Evolutionary conservation across 2,888 invertebrate genomes (phyloP).

Genomic region (Anodontia alba): DNA sequence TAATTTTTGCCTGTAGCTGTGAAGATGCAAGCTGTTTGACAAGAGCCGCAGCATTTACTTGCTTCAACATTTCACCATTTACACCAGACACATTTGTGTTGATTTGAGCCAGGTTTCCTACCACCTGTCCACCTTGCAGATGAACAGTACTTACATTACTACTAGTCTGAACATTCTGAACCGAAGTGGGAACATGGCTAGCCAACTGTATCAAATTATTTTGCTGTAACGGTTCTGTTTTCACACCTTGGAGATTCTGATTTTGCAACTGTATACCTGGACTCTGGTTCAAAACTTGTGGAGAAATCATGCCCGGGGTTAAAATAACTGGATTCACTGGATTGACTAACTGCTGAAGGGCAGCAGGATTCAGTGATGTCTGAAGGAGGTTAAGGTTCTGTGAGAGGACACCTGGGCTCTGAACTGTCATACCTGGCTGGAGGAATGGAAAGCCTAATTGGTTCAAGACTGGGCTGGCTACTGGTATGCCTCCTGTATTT

Average conservation of each 20-base stretch:
- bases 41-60: slow-evolving; percentile 5
- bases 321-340: slow-evolving; percentile 17
- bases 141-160: not conserved
- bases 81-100: not conserved
- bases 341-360: slow-evolving; percentile 9
- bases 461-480: slow-evolving; percentile 46
- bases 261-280: not conserved
- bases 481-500: slow-evolving; percentile 38
- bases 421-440: slow-evolving; percentile 39
- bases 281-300: slow-evolving; percentile 2
- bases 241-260: not conserved
- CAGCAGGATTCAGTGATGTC: slow-evolving; percentile 2
- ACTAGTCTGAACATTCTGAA: not conserved
- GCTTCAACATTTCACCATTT: not conserved
- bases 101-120: not conserved
- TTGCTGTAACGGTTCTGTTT: not conserved
- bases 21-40: slow-evolving; percentile 47
- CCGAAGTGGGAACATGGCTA: not conserved
- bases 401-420: slow-evolving; percentile 33
- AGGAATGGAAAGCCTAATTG: slow-evolving; percentile 47
- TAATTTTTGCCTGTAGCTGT: slow-evolving; percentile 20
- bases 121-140: not conserved
- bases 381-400: slow-evolving; percentile 17
- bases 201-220: not conserved
- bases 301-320: slow-evolving; percentile 4